Conservation (phyloP, 2,797 vertebrate genomes). For the Rallus crepitans region DNA sequence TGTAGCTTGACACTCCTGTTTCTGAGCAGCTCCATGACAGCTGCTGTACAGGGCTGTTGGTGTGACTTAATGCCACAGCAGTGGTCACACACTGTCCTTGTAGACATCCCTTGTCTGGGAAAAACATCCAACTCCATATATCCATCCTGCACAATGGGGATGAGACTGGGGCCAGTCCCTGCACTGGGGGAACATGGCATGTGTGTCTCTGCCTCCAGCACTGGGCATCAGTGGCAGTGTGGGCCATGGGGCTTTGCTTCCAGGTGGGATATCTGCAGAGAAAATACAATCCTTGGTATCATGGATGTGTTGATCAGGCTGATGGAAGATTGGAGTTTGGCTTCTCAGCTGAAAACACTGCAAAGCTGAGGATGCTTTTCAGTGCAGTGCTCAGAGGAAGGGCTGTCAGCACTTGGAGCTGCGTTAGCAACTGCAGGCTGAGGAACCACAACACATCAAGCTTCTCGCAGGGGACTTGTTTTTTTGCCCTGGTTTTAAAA, state of each 20-base stretch:
- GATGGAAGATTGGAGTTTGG: neutral
- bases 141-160: neutral
- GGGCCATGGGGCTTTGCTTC: neutral
- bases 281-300: neutral
- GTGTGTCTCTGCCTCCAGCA: fast-evolving
- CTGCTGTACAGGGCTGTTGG: neutral
- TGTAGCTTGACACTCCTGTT: neutral
- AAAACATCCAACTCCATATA: neutral
- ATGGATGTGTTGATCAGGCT: neutral
- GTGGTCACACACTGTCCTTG: neutral
- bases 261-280: neutral
- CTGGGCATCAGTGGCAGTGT: fast-evolving
- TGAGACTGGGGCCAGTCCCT: fast-evolving
- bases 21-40: neutral
- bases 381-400: fast-evolving
- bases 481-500: neutral
- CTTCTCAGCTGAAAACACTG: neutral
- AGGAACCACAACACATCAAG: neutral
- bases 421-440: neutral
- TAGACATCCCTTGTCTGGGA: neutral
- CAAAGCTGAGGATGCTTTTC: neutral
- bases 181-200: fast-evolving
- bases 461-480: neutral
- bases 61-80: neutral
- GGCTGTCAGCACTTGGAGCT: neutral